Base-by-base conservation (phyloP, 2,113 vertebrate genomes). In the Drymodes brunneopygia region DNA sequence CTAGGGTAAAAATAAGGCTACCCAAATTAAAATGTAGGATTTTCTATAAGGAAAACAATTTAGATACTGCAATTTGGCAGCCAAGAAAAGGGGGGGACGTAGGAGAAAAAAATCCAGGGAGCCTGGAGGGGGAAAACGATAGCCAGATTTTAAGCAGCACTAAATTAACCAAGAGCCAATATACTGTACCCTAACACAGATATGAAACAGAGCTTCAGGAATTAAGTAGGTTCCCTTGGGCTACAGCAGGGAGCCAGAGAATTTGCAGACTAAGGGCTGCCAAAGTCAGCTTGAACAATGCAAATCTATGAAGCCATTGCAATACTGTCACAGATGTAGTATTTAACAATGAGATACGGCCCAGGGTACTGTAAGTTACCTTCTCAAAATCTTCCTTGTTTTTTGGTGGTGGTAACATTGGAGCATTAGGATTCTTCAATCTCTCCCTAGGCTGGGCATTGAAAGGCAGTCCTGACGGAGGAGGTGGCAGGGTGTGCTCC, bases 321-420 rank as follows among this genome's bases (percentile, higher is more conserved):
- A 98, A 98, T 84, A 97, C 96, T 98, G 97, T 95, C 97, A 97
- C 50, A 97, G 97, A 97, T 96, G 97, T 90, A 97, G 96, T 96
- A 98, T 95, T 97, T 96, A 98, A 94, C 95, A 97, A 97, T 69
- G 95, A 98, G 96, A 97, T 97, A 97, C 72, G 70, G 96, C 92
- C 97, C 97, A 97, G 97, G 95, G 92, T 98, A 95, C 98, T 96
- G 91, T 92, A 89, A 99, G 98, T 99, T 99, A 99, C 99, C 99
- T 99, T 99, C 98, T 99, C 99, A 95, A 99, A 99, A 97, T 99
- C 99, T 96, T 99, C 99, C 98, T 99, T 99, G 98, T 99, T 99
- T 98, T 99, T 99, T 65, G 99, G 99, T 85, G 99, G 99, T 42
- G 99, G 99, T 92, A 99, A 98, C 98, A 99, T 97, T 54, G 99